A percentile compares a stretch with the other conserved stretches of the same genome.
phyloP scores from a whole-genome alignment of 2,888 invertebrate genomes.

The Sialis fuliginosa region DNA sequence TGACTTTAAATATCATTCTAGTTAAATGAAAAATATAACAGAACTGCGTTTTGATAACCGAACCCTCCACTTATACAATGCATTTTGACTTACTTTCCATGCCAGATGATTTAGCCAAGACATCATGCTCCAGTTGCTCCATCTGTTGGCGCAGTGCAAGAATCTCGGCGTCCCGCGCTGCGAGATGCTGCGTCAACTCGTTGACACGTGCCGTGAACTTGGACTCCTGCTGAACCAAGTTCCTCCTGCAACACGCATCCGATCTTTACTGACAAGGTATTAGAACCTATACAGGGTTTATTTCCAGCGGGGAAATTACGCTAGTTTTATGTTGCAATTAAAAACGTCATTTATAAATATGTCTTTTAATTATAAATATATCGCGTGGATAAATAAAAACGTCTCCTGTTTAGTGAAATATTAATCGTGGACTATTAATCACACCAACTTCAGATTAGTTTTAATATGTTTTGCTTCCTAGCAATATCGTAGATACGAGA shows the following conservation, averaged over 20 bases:
- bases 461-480: too few species aligned
- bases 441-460: neutral
- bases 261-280: neutral
- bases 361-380: neutral
- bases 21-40: neutral
- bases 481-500: too few species aligned
- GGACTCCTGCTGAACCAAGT: constrained; percentile 38
- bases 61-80: neutral
- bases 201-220: constrained; percentile 40
- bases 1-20: neutral
- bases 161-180: constrained; percentile 34
- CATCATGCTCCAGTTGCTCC: constrained; percentile 37
- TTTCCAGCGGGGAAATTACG: neutral
- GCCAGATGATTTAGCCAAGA: constrained; percentile 39
- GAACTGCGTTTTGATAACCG: neutral
- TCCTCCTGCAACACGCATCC: constrained; percentile 31
- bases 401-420: neutral
- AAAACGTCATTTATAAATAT: neutral
- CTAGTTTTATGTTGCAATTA: neutral
- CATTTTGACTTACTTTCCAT: constrained; percentile 38
- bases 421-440: neutral
- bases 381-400: neutral
- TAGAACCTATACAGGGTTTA: neutral
- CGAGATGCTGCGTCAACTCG: constrained; percentile 36
- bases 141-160: constrained; percentile 36